Evolutionary conservation across 2,888 invertebrate species (phyloP).

Genomic region (Plagiodera versicolora): DNA sequence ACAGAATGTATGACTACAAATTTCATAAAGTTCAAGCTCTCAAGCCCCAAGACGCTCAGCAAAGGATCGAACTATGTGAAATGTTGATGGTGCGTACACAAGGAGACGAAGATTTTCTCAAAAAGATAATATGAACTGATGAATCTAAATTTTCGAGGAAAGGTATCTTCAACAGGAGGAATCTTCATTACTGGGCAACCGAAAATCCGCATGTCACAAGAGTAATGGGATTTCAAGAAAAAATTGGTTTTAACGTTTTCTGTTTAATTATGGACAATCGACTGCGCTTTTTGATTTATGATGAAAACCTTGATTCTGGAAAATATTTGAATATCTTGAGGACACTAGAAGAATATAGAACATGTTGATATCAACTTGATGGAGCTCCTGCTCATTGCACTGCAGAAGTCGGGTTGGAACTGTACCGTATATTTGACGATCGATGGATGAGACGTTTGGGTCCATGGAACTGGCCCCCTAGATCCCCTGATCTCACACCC

Average conservation of each 20-base stretch:
- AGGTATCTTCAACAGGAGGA: too few relatives aligned
- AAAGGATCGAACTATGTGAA: slow-evolving; percentile 1
- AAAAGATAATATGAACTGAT: too few relatives aligned
- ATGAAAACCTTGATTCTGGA: not conserved
- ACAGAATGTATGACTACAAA: too few relatives aligned
- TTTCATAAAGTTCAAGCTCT: slow-evolving; percentile 1
- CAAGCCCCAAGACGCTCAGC: not conserved
- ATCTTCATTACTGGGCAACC: too few relatives aligned
- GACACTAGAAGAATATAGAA: not conserved
- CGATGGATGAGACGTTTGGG: slow-evolving; percentile 6
- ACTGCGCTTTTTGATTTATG: not conserved
- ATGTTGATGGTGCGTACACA: not conserved
- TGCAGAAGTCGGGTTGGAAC: not conserved
- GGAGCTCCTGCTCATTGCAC: slow-evolving; percentile 5
- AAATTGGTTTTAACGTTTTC: too few relatives aligned
- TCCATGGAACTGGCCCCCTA: slow-evolving; percentile 11
- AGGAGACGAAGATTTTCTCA: not conserved
- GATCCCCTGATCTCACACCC: too few relatives aligned
- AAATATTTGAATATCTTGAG: not conserved
- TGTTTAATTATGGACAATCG: not conserved
- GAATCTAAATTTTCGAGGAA: too few relatives aligned
- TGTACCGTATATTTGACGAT: slow-evolving; percentile 3
- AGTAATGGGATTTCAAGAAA: too few relatives aligned
- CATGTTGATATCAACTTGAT: slow-evolving; percentile 1
- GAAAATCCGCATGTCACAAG: too few relatives aligned